Evolutionary conservation across 2,113 vertebrate species (phyloP).

Genomic region (Oryzias celebensis): DNA sequence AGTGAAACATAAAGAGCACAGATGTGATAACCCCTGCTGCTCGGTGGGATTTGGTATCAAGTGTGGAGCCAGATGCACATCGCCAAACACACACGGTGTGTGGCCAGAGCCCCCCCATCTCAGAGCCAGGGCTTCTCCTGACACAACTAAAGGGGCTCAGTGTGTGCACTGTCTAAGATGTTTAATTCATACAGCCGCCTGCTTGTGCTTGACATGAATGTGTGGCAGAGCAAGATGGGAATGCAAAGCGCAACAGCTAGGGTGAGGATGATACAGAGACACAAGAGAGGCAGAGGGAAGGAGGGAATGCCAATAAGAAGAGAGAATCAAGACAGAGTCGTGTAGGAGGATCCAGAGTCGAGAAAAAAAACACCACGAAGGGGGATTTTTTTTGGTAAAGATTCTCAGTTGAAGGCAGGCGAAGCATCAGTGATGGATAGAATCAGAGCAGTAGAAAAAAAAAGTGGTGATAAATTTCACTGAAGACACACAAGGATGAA

Average conservation of each 20-base stretch:
- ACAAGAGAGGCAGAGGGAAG: constrained; percentile 7
- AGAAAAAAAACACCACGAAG: constrained; percentile 25
- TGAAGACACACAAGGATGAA: background rate
- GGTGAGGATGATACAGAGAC: constrained; percentile 19
- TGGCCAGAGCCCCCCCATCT: constrained; percentile 33
- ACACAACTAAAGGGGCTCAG: constrained; percentile 55
- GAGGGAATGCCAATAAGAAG: constrained; percentile 5
- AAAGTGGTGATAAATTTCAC: constrained; percentile 28
- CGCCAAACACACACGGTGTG: constrained; percentile 38
- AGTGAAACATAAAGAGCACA: constrained; percentile 41
- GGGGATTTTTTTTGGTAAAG: constrained; percentile 14
- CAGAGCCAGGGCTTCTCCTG: constrained; percentile 41
- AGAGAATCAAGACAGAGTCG: constrained; percentile 9
- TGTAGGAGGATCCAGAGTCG: constrained; percentile 21
- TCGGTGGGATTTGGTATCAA: constrained; percentile 28
- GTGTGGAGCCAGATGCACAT: background rate
- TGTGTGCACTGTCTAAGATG: constrained; percentile 50
- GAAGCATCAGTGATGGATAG: constrained; percentile 44
- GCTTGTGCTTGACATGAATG: constrained; percentile 30
- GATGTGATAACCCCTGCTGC: constrained; percentile 38
- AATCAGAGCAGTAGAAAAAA: constrained; percentile 44
- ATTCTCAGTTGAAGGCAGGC: constrained; percentile 22
- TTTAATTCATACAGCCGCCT: constrained; percentile 64
- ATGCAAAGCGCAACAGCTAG: constrained; percentile 19
- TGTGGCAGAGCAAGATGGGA: constrained; percentile 34